phyloP scores from a whole-genome alignment of 1,140 invertebrate genomes.

The Trachymyrmex septentrionalis region DNA sequence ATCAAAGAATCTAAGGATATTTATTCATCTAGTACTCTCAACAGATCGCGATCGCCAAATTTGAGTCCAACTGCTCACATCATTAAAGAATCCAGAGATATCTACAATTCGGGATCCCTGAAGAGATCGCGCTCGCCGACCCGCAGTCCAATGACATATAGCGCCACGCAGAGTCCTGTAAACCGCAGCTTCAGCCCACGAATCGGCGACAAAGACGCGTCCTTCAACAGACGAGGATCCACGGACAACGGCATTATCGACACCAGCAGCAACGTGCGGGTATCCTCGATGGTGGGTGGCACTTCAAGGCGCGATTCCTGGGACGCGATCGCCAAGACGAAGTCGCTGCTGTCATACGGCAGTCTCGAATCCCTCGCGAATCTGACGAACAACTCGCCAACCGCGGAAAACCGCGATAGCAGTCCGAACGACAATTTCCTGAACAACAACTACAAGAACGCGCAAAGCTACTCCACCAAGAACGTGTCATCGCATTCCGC shows the following conservation, averaged over 20 bases:
- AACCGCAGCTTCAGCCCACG: slow-evolving; percentile 84
- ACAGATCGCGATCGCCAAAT: slow-evolving; percentile 81
- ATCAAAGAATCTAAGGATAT: slow-evolving; percentile 83
- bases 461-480: slow-evolving; percentile 76
- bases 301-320: slow-evolving; percentile 91
- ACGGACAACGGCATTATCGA: slow-evolving; percentile 87
- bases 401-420: slow-evolving; percentile 27
- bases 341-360: slow-evolving; percentile 90
- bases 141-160: slow-evolving; percentile 78
- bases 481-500: slow-evolving; percentile 73
- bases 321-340: slow-evolving; percentile 93
- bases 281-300: slow-evolving; percentile 89
- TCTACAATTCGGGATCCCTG: slow-evolving; percentile 81
- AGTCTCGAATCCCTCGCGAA: slow-evolving; percentile 90
- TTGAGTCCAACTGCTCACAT: slow-evolving; percentile 76
- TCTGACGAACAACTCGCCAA: slow-evolving; percentile 86
- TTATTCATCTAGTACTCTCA: slow-evolving; percentile 78
- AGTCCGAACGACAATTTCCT: slow-evolving; percentile 47
- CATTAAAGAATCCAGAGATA: slow-evolving; percentile 83
- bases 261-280: slow-evolving; percentile 89
- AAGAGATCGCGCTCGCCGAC: slow-evolving; percentile 81
- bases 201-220: slow-evolving; percentile 83
- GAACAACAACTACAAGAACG: slow-evolving; percentile 75
- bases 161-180: slow-evolving; percentile 78
- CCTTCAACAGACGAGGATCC: slow-evolving; percentile 78